Evolutionary conservation across 2,888 invertebrate species (phyloP).

Genomic region (Hemistola chrysoprasaria): DNA sequence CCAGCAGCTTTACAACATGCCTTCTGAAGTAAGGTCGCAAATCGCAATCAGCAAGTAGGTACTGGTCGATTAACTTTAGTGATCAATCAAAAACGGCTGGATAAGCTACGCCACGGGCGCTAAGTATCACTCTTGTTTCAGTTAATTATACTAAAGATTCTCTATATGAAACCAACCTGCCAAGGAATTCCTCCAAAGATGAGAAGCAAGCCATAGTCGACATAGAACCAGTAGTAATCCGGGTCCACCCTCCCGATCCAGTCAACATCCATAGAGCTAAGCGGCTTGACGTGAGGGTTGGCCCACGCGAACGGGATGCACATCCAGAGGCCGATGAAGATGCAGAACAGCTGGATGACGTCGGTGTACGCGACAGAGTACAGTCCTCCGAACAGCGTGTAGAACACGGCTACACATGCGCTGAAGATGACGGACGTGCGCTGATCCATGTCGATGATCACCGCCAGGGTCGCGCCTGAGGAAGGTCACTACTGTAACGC

Average conservation of each 20-base stretch:
- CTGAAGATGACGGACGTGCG: constrained; percentile 96
- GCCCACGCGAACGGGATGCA: constrained; percentile 98
- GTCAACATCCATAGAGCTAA: constrained; percentile 91
- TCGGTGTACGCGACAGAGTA: constrained; percentile 99
- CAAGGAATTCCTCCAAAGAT: constrained; percentile 98
- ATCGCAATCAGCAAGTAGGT: too few relatives aligned
- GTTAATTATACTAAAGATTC: too few relatives aligned
- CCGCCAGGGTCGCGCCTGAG: constrained; percentile 95
- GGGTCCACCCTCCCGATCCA: constrained; percentile 93
- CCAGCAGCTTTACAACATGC: too few relatives aligned
- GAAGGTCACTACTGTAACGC: too few relatives aligned
- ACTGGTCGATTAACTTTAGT: too few relatives aligned
- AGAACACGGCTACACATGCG: constrained; percentile 97
- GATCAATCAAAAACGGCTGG: too few relatives aligned
- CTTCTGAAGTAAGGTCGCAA: too few relatives aligned
- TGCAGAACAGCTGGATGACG: constrained; percentile 98
- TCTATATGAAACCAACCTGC: constrained; percentile 84
- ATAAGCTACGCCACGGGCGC: too few relatives aligned
- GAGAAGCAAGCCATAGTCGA: constrained; percentile 94
- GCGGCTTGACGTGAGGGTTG: constrained; percentile 91
- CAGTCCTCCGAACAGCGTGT: constrained; percentile 98
- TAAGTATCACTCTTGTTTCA: too few relatives aligned
- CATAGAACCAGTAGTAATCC: constrained; percentile 89
- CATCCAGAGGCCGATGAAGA: constrained; percentile 98
- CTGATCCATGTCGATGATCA: constrained; percentile 98